A percentile compares a stretch with the other conserved stretches of the same genome.
phyloP scores from a whole-genome alignment of 1,140 invertebrate genomes.

The Holcopasites calliopsidis region DNA sequence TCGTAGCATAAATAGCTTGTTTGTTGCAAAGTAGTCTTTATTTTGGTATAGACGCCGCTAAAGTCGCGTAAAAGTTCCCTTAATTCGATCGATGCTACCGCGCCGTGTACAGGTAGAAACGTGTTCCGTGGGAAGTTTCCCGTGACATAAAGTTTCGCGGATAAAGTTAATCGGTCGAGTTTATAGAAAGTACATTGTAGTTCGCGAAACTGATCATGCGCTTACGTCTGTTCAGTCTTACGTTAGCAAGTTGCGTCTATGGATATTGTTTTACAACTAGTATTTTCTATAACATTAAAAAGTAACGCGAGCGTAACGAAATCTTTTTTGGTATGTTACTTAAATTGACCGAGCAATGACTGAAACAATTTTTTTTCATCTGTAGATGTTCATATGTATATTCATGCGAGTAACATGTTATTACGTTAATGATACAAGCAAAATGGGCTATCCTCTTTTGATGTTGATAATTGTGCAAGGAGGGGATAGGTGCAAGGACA shows the following conservation, averaged over 20 bases:
- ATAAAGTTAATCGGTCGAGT: neutral
- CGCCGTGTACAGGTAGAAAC: neutral
- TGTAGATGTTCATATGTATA: no score
- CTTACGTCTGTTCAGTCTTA: neutral
- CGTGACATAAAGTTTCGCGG: slow-evolving; percentile 14
- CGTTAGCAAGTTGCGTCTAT: neutral
- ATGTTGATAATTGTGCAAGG: no score
- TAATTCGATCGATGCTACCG: neutral
- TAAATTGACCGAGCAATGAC: no score
- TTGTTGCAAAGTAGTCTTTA: slow-evolving; percentile 1
- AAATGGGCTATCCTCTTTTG: no score
- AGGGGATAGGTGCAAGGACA: no score
- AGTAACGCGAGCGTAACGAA: neutral
- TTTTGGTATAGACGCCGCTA: neutral
- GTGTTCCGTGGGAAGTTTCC: neutral
- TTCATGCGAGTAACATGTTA: no score
- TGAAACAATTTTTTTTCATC: no score
- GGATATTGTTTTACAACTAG: neutral
- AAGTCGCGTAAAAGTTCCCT: neutral
- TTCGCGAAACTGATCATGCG: neutral
- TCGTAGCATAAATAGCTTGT: neutral
- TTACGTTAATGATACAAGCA: no score
- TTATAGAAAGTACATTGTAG: neutral
- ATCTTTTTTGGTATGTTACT: no score
- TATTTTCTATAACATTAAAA: neutral